Base-by-base conservation (phyloP, 2,113 vertebrate species). In the Neogobius melanostomus region DNA sequence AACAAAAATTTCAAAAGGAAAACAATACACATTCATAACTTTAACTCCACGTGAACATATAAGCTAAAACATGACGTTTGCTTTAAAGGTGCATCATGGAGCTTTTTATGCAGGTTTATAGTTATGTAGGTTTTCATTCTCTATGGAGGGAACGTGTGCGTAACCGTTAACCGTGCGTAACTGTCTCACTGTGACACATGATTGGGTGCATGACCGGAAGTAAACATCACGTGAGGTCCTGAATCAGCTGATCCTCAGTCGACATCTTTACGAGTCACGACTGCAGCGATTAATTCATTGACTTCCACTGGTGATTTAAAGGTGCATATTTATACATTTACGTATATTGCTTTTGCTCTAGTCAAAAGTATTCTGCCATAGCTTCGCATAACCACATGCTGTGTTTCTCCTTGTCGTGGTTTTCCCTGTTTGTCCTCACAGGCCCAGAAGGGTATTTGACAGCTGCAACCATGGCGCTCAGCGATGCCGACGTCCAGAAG, bases 401-500 rank as follows among this genome's bases (percentile, higher is more conserved):
- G 2, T 1, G 2, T 0, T n/a, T 71, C 66, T 68, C 5, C 60
- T 48, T 52, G 4, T 5, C 9, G 15, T 61, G 12, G 61, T 49
- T 53, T 56, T 10, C 17, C 49, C 66, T 8, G 59, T 17, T 51
- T 69, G 61, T 64, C 59, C 42, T 54, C 42, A 4, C 69, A 87
- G 85, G 89, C 75, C 84, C 68, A 7, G n/a, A 50, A 71, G 56
- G 70, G 83, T 77, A 79, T 71, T 50, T 69, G 56, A 84, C 75
- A 71, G 77, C 83, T 45, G 76, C 87, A 75, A 83, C 77, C 50
- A 98, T 98, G 97, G 97, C 97, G 81, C 96, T 99, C 76, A 99
- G 97, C 92, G 96, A 99, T 87, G 97, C 96, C 49, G 97, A 99
- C 68, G 97, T 98, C 45, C 96, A 99, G 85, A 98, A 98, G 87